These are phyloP conservation scores for Gymnothorax javanicus DNA, from an alignment of 2,797 vertebrate species.

Conservation along the genomic window DNA sequence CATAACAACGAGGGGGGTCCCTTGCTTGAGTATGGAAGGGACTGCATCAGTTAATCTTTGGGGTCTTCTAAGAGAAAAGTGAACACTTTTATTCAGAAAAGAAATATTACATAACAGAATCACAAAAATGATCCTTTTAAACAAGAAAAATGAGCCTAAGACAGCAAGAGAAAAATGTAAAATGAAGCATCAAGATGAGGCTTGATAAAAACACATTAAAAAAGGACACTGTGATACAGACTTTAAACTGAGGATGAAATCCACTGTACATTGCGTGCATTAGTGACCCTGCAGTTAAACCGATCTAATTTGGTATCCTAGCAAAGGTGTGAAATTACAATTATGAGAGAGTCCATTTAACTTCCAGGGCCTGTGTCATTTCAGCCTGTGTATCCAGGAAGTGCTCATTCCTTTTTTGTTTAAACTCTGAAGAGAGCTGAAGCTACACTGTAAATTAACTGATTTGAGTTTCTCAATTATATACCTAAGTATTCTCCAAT, in stretches of 20 bases:
- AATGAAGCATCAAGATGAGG: too few species aligned
- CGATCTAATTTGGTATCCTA: constrained; percentile 8
- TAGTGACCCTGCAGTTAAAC: neutral
- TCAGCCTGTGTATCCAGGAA: neutral
- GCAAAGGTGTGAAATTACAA: neutral
- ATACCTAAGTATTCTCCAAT: too few species aligned
- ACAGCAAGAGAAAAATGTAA: too few species aligned
- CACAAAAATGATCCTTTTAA: too few species aligned
- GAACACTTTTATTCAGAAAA: too few species aligned
- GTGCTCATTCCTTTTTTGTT: constrained; percentile 41
- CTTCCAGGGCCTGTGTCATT: constrained; percentile 13
- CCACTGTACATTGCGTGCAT: neutral
- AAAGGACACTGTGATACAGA: neutral
- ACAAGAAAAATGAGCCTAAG: too few species aligned
- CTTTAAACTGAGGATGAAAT: neutral
- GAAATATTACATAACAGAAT: too few species aligned
- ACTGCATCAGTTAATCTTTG: too few species aligned
- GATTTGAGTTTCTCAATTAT: neutral
- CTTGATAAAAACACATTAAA: too few species aligned
- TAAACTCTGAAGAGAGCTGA: constrained; percentile 21
- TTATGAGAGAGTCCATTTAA: constrained; percentile 18
- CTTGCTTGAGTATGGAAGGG: too few species aligned
- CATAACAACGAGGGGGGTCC: too few species aligned
- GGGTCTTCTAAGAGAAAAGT: too few species aligned
- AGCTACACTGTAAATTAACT: neutral